A percentile compares a stretch with the other conserved stretches of the same genome.
Evolutionary conservation across 2,888 invertebrate species (phyloP).

Genomic region (Oegoconia quadripuncta): DNA sequence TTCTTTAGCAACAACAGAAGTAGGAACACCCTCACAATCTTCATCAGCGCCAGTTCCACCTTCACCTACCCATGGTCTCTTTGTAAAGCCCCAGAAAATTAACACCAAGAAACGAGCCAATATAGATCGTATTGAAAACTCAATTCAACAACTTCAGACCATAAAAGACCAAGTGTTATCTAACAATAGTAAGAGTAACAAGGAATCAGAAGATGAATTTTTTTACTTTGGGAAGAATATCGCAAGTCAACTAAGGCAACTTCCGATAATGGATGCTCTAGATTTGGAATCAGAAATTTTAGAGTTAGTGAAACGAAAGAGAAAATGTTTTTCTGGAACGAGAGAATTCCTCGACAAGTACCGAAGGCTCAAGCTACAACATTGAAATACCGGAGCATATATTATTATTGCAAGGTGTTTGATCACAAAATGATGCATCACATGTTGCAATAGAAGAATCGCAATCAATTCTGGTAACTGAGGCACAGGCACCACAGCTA

Average conservation of each 20-base stretch:
- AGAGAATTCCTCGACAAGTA: no score
- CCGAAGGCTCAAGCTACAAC: no score
- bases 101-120: background rate
- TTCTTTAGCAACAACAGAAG: no score
- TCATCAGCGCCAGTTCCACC: background rate
- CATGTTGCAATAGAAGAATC: no score
- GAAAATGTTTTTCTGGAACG: background rate
- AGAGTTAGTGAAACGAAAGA: constrained; percentile 3
- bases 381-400: background rate
- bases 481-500: no score
- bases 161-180: constrained; percentile 5
- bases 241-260: constrained; percentile 10
- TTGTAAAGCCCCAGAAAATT: background rate
- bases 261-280: constrained; percentile 6
- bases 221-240: constrained; percentile 7
- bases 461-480: no score
- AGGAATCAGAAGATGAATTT: constrained; percentile 10
- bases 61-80: background rate
- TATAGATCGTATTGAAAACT: constrained; percentile 1
- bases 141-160: constrained; percentile 4
- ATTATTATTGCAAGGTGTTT: background rate
- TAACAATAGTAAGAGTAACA: no score
- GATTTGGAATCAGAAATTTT: constrained; percentile 11
- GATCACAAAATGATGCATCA: background rate
- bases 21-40: background rate